A percentile compares a stretch with the other conserved stretches of the same genome.
phyloP scores from a whole-genome alignment of 2,113 vertebrate genomes.

The Dendrocopos noguchii region DNA sequence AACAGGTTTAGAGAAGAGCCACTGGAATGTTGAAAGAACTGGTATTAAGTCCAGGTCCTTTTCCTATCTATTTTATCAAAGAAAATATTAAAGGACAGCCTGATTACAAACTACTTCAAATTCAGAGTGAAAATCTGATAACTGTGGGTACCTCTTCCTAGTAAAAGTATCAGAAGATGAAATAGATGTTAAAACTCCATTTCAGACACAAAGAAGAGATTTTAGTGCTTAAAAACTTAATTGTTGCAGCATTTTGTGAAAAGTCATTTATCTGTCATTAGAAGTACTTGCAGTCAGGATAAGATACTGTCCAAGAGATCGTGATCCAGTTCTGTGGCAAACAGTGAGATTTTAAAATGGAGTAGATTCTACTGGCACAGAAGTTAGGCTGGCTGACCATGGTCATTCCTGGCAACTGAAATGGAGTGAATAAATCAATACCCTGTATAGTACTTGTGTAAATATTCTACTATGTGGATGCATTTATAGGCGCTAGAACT shows the following conservation, averaged over 20 bases:
- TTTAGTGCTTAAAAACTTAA: constrained; percentile 7
- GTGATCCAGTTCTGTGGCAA: not conserved
- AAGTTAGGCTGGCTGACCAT: not conserved
- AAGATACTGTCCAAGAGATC: not conserved
- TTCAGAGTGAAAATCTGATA: constrained; percentile 29
- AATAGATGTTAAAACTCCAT: not conserved
- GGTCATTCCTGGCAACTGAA: not conserved
- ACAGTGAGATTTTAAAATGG: not conserved
- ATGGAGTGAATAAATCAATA: not conserved
- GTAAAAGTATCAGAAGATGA: constrained; percentile 1
- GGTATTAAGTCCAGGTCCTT: not conserved
- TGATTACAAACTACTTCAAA: constrained; percentile 10
- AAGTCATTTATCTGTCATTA: not conserved
- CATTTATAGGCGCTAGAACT: not conserved
- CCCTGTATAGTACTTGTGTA: not conserved
- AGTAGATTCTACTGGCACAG: not conserved
- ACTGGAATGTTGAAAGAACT: not conserved
- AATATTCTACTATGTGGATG: not conserved
- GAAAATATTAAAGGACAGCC: not conserved
- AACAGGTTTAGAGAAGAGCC: not conserved
- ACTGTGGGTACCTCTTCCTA: not conserved
- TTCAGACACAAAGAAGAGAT: not conserved
- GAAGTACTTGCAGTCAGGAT: constrained; percentile 1
- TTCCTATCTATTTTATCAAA: constrained; percentile 15
- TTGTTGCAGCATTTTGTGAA: not conserved